phyloP scores from a whole-genome alignment of 1,140 invertebrate genomes.

The Micrasema longulum region DNA sequence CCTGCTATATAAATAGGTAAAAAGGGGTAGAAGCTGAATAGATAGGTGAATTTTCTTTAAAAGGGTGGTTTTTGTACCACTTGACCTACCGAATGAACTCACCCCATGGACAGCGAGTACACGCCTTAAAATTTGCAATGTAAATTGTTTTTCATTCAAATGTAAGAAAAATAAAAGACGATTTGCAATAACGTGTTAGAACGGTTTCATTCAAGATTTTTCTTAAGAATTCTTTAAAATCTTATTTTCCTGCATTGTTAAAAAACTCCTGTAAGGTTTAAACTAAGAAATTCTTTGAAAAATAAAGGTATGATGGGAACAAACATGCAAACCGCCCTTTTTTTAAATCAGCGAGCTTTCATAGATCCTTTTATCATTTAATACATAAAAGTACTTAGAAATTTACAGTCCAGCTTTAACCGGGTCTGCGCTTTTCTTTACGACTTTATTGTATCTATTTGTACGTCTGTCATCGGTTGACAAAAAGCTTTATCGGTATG shows the following conservation, averaged over 20 bases:
- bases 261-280: too few relatives aligned
- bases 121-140: conserved; percentile 54
- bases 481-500: not conserved
- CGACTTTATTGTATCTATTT: not conserved
- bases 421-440: not conserved
- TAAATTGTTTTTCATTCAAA: conserved; percentile 56
- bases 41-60: conserved; percentile 16
- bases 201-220: conserved; percentile 38
- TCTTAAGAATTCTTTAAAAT: too few relatives aligned
- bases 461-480: too few relatives aligned
- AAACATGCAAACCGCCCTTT: too few relatives aligned
- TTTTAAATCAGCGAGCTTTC: too few relatives aligned
- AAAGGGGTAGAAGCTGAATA: conserved; percentile 22
- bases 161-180: conserved; percentile 52
- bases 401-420: too few relatives aligned
- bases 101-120: conserved; percentile 34
- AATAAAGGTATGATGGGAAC: too few relatives aligned
- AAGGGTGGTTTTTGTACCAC: conserved; percentile 15
- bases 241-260: too few relatives aligned
- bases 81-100: conserved; percentile 45
- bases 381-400: too few relatives aligned
- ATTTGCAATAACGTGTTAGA: conserved; percentile 27
- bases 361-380: too few relatives aligned
- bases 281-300: too few relatives aligned
- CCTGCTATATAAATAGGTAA: conserved; percentile 18